Evolutionary conservation across 2,888 invertebrate species (phyloP), one percentile per base, ranked within the genome.

Genomic region (Ariolimax columbianus): DNA sequence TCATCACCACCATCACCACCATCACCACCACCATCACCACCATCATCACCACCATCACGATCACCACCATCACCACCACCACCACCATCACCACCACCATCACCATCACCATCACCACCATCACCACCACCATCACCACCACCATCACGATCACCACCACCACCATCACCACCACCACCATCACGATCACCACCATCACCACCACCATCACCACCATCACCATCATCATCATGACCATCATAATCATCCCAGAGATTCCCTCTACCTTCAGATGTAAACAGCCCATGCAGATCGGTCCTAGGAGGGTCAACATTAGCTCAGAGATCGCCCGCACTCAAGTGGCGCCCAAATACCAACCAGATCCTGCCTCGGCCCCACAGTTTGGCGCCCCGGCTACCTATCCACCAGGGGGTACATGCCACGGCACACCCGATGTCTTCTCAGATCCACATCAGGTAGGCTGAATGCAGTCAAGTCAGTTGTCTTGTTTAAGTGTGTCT

Each of bases 101-200:
- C 51, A 77, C 55, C 59, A 77, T 55, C 59, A 55, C 17, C 77
- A 77, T 77, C 77, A 77, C 33, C 55, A 77, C 30, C 55, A 77
- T 55, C 77, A 77, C 30, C 77, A 77, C 55, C 77, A 55, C 55
- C 77, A 77, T 77, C 77, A 77, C 30, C 77, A 77, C 33, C 59
- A 77, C 47, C 77, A 77, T 55, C 77, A 77, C 55, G 17, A 77
- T 55, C 7, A 33, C 23, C 36, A 47, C n/a, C 77, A 77, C 30
- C 77, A 55, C 33, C 63, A 59, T 63, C 30, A 63, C 33, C 66
- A 79, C n/a, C 63, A 63, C 63, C 79, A 79, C 63, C 79, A 63
- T 79, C 79, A 79, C 55, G 36, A 63, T 79, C 79, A 79, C 63
- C 66, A 79, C 63, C 79, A 79, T 63, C 79, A 79, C 63, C 77